Conservation (phyloP, 2,113 vertebrate species). For the Pedetes capensis region DNA sequence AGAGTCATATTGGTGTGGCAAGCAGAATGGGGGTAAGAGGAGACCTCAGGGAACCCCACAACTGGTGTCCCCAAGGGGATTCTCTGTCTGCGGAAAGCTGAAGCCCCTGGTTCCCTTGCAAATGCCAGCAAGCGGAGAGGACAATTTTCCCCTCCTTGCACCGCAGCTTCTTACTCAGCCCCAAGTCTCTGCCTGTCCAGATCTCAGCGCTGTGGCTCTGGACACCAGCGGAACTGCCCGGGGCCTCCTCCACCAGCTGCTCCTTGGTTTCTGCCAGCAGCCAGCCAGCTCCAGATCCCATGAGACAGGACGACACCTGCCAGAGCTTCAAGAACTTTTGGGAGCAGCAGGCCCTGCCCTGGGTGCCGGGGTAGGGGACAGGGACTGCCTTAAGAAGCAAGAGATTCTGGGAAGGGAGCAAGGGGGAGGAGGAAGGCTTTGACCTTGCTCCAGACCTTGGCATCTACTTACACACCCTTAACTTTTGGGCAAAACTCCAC, state of each 20-base stretch:
- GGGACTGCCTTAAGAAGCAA: background rate
- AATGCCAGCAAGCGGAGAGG: background rate
- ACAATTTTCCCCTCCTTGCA: background rate
- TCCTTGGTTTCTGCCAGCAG: background rate
- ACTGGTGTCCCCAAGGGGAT: background rate
- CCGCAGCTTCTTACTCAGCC: background rate
- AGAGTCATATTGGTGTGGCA: fast-evolving
- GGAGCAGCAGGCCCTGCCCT: background rate
- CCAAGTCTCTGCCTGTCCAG: background rate
- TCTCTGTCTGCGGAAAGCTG: background rate
- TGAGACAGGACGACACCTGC: fast-evolving
- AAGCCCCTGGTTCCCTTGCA: background rate
- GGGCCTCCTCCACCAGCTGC: background rate
- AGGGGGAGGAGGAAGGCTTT: background rate
- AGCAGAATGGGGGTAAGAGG: background rate
- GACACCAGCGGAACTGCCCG: background rate
- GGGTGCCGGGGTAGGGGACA: fast-evolving
- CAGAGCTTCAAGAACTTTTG: background rate
- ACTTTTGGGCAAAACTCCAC: background rate
- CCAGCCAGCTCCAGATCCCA: fast-evolving
- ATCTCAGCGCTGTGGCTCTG: background rate
- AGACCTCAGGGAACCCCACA: background rate
- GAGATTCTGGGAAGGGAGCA: background rate
- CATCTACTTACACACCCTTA: background rate
- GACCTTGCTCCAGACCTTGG: background rate